Percentiles rank a stretch among this genome's conserved stretches.
Conservation (phyloP, 2,888 invertebrate genomes). For the Enchytraeus crypticus region DNA sequence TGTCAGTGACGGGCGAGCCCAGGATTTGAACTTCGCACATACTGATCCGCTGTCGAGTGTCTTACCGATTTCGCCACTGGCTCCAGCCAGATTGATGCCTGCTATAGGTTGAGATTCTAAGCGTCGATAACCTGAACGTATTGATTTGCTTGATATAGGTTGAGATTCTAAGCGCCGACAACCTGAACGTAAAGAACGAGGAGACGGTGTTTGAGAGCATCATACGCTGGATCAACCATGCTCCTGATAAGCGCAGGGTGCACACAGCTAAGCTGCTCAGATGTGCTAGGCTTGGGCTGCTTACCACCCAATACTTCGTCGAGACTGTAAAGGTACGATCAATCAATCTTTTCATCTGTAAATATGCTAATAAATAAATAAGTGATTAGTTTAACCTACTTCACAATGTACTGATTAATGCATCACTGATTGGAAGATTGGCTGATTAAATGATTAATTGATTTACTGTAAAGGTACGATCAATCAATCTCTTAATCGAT, state of each 20-base stretch:
- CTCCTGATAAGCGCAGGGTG: conserved; percentile 63
- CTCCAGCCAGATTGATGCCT: too few species aligned
- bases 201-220: conserved; percentile 52
- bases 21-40: too few species aligned
- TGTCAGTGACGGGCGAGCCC: too few species aligned
- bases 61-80: too few species aligned
- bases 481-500: too few species aligned
- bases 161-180: conserved; percentile 33
- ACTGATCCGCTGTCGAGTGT: too few species aligned
- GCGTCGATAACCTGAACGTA: conserved; percentile 44
- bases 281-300: conserved; percentile 51
- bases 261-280: conserved; percentile 60
- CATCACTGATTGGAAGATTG: not conserved
- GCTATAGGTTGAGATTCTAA: conserved; percentile 19
- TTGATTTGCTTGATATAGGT: conserved; percentile 27
- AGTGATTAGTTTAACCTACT: too few species aligned
- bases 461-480: not conserved
- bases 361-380: too few species aligned
- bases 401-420: not conserved
- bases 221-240: conserved; percentile 72
- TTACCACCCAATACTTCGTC: conserved; percentile 81
- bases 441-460: too few species aligned
- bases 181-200: conserved; percentile 45
- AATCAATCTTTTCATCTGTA: not conserved
- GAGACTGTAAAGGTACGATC: conserved; percentile 58